Percentiles rank a stretch among this genome's conserved stretches.
phyloP scores from a whole-genome alignment of 2,113 vertebrate species.

The Hippocampus mohnikei region DNA sequence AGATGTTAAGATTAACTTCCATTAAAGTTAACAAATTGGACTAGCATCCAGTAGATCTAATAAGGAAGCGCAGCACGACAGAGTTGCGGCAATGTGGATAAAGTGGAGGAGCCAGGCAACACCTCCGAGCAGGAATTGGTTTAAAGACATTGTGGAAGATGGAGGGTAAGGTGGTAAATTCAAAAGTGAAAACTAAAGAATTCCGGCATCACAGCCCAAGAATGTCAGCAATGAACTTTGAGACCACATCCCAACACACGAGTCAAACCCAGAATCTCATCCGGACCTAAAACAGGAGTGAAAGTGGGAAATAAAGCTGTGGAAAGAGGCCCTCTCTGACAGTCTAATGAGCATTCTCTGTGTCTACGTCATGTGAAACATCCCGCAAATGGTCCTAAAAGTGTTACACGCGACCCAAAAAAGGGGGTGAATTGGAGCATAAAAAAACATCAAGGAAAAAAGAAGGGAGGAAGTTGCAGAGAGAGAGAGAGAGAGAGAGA shows the following conservation, averaged over 20 bases:
- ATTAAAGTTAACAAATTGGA: slow-evolving; percentile 47
- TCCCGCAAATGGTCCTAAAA: slow-evolving; percentile 62
- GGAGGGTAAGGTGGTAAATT: slow-evolving; percentile 39
- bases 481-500: slow-evolving; percentile 14
- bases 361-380: slow-evolving; percentile 62
- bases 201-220: slow-evolving; percentile 64
- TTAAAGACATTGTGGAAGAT: slow-evolving; percentile 46
- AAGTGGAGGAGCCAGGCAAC: slow-evolving; percentile 41
- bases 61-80: slow-evolving; percentile 21
- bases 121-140: slow-evolving; percentile 47
- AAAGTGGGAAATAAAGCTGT: slow-evolving; percentile 53
- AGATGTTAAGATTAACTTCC: slow-evolving; percentile 47
- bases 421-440: slow-evolving; percentile 17
- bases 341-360: slow-evolving; percentile 55
- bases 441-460: slow-evolving; percentile 23
- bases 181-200: slow-evolving; percentile 24
- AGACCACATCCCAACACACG: slow-evolving; percentile 69
- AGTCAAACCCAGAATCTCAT: slow-evolving; percentile 63
- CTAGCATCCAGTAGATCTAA: slow-evolving; percentile 43
- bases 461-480: slow-evolving; percentile 14
- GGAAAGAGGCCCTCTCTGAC: slow-evolving; percentile 44
- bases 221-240: slow-evolving; percentile 70
- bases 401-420: slow-evolving; percentile 51
- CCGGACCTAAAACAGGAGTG: slow-evolving; percentile 60
- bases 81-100: slow-evolving; percentile 3